Evolutionary conservation across 2,113 vertebrate species (phyloP).

Genomic region (Shinisaurus crocodilurus): DNA sequence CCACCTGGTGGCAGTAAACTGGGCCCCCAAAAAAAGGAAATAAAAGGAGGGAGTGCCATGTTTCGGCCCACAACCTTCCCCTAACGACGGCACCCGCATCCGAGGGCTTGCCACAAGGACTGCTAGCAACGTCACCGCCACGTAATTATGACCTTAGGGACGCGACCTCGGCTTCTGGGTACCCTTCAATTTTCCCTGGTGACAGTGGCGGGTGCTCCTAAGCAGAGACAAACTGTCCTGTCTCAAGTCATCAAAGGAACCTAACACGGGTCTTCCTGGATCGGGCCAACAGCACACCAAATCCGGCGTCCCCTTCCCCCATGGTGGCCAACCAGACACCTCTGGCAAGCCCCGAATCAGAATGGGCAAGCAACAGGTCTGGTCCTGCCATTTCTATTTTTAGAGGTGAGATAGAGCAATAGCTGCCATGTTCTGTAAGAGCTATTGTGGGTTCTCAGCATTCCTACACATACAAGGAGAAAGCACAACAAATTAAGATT

Average conservation of each 20-base stretch:
- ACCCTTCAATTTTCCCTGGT: neutral
- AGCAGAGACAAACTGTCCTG: neutral
- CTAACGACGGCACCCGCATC: constrained; percentile 45
- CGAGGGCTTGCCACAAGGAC: constrained; percentile 51
- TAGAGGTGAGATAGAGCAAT: neutral
- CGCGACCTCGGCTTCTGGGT: neutral
- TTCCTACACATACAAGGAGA: neutral
- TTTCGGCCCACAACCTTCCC: too few relatives aligned
- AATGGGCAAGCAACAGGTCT: too few relatives aligned
- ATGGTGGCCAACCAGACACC: too few relatives aligned
- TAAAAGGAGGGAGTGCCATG: too few relatives aligned
- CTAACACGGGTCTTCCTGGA: too few relatives aligned
- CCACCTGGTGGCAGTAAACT: neutral
- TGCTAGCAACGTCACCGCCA: constrained; percentile 52
- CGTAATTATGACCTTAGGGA: constrained; percentile 55
- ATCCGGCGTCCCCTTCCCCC: too few relatives aligned
- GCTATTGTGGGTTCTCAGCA: neutral
- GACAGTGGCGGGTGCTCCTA: neutral
- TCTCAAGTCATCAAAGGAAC: too few relatives aligned
- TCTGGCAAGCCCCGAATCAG: too few relatives aligned
- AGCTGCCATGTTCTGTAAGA: neutral
- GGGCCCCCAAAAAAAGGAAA: neutral
- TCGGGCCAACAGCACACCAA: too few relatives aligned
- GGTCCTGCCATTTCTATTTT: too few relatives aligned
- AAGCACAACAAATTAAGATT: neutral